Percentiles rank a stretch among this genome's conserved stretches.
Conservation (phyloP, 2,888 invertebrate species). For the Eulithis testata region DNA sequence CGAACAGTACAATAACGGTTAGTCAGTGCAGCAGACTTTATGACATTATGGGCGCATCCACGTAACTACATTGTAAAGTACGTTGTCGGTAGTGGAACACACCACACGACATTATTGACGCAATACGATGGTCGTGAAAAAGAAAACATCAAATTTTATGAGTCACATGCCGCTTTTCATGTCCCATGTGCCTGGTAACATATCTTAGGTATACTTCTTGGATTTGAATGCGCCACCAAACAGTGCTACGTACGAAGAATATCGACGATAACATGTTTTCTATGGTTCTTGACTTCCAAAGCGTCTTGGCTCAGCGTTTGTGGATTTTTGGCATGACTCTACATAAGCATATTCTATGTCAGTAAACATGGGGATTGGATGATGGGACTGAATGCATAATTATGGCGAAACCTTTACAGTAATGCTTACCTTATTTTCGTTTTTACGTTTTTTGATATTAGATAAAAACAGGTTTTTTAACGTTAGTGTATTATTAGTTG, state of each 20-base stretch:
- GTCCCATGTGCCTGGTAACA: neutral
- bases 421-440: slow-evolving; percentile 35
- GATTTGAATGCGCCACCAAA: neutral
- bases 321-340: too few species aligned
- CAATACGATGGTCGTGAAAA: slow-evolving; percentile 17
- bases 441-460: neutral
- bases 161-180: slow-evolving; percentile 9
- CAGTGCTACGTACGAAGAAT: too few species aligned
- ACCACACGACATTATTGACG: slow-evolving; percentile 8
- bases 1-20: neutral
- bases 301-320: too few species aligned
- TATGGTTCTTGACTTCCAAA: too few species aligned
- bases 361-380: slow-evolving; percentile 10
- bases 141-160: slow-evolving; percentile 13
- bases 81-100: slow-evolving; percentile 7
- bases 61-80: slow-evolving; percentile 8
- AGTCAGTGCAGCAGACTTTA: neutral
- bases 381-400: neutral
- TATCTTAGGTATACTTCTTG: neutral
- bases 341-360: too few species aligned
- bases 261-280: too few species aligned
- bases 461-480: too few species aligned
- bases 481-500: too few species aligned
- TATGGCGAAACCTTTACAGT: slow-evolving; percentile 31
- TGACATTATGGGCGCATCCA: slow-evolving; percentile 5